Base-by-base conservation (phyloP, 2,113 vertebrate genomes). In the Oreochromis niloticus region DNA sequence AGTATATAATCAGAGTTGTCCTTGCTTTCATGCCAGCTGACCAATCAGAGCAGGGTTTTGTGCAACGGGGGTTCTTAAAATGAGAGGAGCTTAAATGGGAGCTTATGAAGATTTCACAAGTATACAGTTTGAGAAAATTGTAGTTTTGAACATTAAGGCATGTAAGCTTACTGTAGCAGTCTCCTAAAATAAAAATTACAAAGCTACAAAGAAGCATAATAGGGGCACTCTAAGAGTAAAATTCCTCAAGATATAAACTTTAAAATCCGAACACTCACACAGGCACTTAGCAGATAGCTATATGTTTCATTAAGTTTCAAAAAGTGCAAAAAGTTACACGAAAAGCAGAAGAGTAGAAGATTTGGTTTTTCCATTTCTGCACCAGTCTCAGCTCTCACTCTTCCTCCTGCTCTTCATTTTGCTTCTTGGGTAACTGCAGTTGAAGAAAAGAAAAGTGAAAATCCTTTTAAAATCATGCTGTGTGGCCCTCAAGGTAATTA, bases 331-430 rank as follows among this genome's bases (percentile, higher is more conserved):
- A 81, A 85, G 90, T 91, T 85, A 88, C 81, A 91, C 30, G n/a
- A 90, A 75, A 92, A 78, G 80, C 59, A 85, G 57, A 89, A 85
- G 63, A 89, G 24, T 13, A 63, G 86, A 30, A 86, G 80, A 75
- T 92, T 89, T 91, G 85, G 88, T 88, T 85, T 85, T 66, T 79
- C 13, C 24, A 86, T 88, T 84, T 80, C 66, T 73, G 63, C 81
- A 79, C 17, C 66, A 19, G 66, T 52, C 89, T 19, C 30, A 59
- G 39, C 50, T 85, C 73, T 96, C 93, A 95, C 85, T 96, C 96
- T 30, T 96, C 95, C 43, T 96, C 93, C 80, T 96, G 95, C 54
- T 97, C 96, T 85, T 95, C 92, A 85, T 96, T 97, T 88, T 95
- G 96, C 90, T 96, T 96, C 94, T 97, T 96, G 71, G 96, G 93